These are phyloP conservation scores for Pandion haliaetus DNA, from an alignment of 2,113 vertebrate genomes.

Conservation along the genomic window DNA sequence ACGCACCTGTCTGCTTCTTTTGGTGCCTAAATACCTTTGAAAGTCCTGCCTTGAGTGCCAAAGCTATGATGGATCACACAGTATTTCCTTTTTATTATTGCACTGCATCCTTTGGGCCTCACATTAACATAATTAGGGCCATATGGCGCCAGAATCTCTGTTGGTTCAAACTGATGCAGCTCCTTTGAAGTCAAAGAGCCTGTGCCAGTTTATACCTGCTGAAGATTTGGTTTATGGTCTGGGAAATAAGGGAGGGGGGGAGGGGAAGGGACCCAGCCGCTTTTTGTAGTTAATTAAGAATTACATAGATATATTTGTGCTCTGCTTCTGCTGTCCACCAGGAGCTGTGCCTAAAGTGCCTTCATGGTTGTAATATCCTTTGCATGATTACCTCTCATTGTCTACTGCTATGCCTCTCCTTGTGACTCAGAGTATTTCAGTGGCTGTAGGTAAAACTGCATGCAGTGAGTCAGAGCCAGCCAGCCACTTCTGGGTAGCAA, in stretches of 20 bases:
- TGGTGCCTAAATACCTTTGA: conserved; percentile 51
- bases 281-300: conserved; percentile 34
- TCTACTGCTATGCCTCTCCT: neutral
- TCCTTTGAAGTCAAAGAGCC: conserved; percentile 54
- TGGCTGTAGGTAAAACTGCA: neutral
- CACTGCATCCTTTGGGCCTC: conserved; percentile 58
- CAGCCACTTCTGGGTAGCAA: neutral
- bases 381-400: neutral
- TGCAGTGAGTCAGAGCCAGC: neutral
- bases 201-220: conserved; percentile 54
- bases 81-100: conserved; percentile 63
- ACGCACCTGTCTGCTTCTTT: conserved; percentile 35
- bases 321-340: neutral
- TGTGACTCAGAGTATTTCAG: neutral
- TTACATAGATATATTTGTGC: neutral
- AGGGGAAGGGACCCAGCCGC: neutral
- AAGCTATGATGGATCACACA: conserved; percentile 51
- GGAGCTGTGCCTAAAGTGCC: neutral
- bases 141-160: conserved; percentile 39
- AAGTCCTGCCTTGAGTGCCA: conserved; percentile 49
- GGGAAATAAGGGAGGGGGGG: neutral
- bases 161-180: conserved; percentile 21
- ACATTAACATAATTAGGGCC: conserved; percentile 61
- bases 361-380: neutral
- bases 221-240: conserved; percentile 57